phyloP scores from a whole-genome alignment of 1,140 invertebrate genomes.

The Yoshiicerus persimilis region DNA sequence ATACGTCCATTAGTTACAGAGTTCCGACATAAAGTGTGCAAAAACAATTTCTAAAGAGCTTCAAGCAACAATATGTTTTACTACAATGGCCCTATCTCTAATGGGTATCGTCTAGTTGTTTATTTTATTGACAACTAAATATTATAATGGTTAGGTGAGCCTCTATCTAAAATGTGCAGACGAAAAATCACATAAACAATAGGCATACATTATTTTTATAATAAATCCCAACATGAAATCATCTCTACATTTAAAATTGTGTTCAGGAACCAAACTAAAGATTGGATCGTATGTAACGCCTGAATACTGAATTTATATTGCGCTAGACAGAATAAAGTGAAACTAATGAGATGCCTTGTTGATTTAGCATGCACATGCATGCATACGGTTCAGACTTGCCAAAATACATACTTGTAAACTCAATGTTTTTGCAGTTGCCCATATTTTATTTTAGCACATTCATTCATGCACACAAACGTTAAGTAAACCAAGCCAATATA shows the following conservation, averaged over 20 bases:
- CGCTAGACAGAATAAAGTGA: neutral
- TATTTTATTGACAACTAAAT: neutral
- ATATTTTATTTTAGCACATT: neutral
- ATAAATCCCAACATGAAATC: neutral
- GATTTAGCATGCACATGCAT: neutral
- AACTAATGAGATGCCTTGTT: neutral
- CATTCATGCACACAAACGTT: neutral
- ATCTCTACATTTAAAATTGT: neutral
- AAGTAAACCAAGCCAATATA: neutral
- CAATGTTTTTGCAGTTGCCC: neutral
- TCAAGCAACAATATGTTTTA: neutral
- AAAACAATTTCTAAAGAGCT: neutral
- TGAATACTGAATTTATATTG: neutral
- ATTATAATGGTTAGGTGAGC: neutral
- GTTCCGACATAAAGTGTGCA: neutral
- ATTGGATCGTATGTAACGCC: neutral
- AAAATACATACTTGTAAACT: neutral
- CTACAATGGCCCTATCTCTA: neutral
- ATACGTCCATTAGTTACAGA: too few relatives aligned
- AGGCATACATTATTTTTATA: neutral
- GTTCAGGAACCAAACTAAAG: neutral
- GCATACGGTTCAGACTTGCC: neutral
- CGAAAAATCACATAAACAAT: neutral
- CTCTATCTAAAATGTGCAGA: neutral
- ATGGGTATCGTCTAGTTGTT: neutral